A percentile compares a stretch with the other conserved stretches of the same genome.
phyloP scores from a whole-genome alignment of 1,140 invertebrate genomes.

The Heterodera schachtii region DNA sequence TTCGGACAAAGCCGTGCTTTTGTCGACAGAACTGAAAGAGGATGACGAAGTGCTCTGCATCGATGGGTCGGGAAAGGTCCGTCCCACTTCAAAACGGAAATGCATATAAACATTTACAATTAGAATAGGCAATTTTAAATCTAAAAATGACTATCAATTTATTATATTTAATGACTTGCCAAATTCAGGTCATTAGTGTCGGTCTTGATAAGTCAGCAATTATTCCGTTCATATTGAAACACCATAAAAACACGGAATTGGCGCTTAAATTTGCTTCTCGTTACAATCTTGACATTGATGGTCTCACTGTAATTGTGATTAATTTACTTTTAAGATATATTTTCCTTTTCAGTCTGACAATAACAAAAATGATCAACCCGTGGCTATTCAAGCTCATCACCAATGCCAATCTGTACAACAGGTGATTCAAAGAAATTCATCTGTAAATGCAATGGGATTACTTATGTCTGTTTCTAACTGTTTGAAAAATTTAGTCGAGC shows the following conservation, averaged over 20 bases:
- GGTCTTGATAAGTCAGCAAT: constrained; percentile 97
- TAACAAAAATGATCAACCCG: no score
- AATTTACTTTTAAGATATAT: no score
- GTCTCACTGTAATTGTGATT: no score
- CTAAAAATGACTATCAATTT: neutral
- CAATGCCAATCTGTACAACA: no score
- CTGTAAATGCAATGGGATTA: no score
- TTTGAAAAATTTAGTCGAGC: no score
- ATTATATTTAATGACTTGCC: neutral
- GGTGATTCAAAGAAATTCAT: no score
- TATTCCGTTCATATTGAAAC: constrained; percentile 92
- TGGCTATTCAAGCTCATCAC: no score
- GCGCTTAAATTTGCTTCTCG: constrained; percentile 90
- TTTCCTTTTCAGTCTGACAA: no score
- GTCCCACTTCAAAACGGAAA: neutral
- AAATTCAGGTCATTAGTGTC: constrained; percentile 83
- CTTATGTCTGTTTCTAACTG: no score
- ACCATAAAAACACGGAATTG: constrained; percentile 93
- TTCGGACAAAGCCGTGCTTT: constrained; percentile 97
- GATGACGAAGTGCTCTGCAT: constrained; percentile 93
- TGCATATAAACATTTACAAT: neutral
- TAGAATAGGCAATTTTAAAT: neutral
- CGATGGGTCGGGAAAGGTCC: constrained; percentile 90
- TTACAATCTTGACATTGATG: constrained; percentile 76
- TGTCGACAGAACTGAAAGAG: constrained; percentile 92